These are phyloP conservation scores for Cataglyphis albicans DNA, from an alignment of 2,888 invertebrate genomes.

Conservation along the genomic window DNA sequence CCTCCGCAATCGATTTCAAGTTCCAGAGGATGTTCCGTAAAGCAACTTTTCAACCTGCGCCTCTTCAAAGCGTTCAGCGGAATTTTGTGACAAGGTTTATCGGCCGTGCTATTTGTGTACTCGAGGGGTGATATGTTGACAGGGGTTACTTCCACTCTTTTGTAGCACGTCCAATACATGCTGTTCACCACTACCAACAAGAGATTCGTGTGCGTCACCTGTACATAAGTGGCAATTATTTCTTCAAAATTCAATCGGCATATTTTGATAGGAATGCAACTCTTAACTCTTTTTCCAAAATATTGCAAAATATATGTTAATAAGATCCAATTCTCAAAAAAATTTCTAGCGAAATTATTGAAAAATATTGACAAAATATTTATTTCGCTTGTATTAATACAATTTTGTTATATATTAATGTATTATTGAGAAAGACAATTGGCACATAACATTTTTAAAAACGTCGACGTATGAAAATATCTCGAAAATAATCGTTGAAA, in stretches of 20 bases:
- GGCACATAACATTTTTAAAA: background rate
- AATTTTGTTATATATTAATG: no score
- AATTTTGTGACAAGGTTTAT: constrained; percentile 92
- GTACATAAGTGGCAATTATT: constrained; percentile 38
- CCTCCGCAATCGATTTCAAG: constrained; percentile 86
- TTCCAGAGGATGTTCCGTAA: constrained; percentile 90
- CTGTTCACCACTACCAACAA: constrained; percentile 91
- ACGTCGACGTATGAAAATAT: background rate
- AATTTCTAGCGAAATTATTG: background rate
- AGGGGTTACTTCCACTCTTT: constrained; percentile 87
- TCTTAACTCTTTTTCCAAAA: background rate
- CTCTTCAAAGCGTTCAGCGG: constrained; percentile 90
- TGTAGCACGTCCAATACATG: constrained; percentile 86
- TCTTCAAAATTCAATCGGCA: background rate
- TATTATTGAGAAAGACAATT: background rate
- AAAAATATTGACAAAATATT: background rate
- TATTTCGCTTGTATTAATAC: background rate
- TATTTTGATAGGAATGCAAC: background rate
- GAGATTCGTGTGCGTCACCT: constrained; percentile 92
- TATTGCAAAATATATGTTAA: background rate
- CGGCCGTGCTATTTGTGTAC: constrained; percentile 84
- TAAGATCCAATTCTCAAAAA: constrained; percentile 1
- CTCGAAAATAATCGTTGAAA: background rate
- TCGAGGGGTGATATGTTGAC: constrained; percentile 85
- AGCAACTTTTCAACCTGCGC: constrained; percentile 91